These are phyloP conservation scores for Sweltsa coloradensis DNA, from an alignment of 1,140 invertebrate species.

Conservation along the genomic window DNA sequence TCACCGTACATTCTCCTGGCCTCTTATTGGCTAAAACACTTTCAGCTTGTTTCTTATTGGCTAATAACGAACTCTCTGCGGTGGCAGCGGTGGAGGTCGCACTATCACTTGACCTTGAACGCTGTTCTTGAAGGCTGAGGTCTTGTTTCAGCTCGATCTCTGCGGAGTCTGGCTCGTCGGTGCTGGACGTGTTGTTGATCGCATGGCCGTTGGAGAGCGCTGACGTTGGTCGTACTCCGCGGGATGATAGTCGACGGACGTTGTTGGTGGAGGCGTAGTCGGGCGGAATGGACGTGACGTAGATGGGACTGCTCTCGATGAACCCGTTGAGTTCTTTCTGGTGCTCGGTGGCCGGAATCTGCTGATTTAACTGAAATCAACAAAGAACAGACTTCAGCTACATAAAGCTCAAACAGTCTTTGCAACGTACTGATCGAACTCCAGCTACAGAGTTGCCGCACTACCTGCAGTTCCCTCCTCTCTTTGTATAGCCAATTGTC, in stretches of 20 bases:
- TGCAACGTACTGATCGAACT: no score
- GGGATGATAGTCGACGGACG: conserved; percentile 18
- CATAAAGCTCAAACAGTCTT: no score
- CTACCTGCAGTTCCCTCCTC: no score
- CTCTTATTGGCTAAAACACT: conserved; percentile 26
- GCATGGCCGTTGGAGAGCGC: conserved; percentile 13
- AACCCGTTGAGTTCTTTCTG: conserved; percentile 56
- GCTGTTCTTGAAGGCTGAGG: conserved; percentile 14
- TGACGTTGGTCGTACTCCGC: background rate
- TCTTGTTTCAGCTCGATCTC: conserved; percentile 26
- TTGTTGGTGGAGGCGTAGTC: conserved; percentile 36
- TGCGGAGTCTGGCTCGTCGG: conserved; percentile 18
- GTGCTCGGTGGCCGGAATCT: conserved; percentile 30
- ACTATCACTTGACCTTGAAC: background rate
- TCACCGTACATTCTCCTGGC: no score
- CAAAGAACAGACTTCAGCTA: no score
- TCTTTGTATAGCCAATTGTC: no score
- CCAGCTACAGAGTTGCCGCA: no score
- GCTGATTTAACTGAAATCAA: conserved; percentile 48
- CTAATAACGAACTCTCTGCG: background rate
- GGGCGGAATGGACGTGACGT: conserved; percentile 58
- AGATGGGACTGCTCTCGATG: conserved; percentile 60
- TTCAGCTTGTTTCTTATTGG: background rate
- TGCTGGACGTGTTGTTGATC: conserved; percentile 8
- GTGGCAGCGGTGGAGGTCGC: background rate